These are phyloP conservation scores for Pogonocichla stellata DNA, from an alignment of 2,113 vertebrate genomes.

Conservation along the genomic window DNA sequence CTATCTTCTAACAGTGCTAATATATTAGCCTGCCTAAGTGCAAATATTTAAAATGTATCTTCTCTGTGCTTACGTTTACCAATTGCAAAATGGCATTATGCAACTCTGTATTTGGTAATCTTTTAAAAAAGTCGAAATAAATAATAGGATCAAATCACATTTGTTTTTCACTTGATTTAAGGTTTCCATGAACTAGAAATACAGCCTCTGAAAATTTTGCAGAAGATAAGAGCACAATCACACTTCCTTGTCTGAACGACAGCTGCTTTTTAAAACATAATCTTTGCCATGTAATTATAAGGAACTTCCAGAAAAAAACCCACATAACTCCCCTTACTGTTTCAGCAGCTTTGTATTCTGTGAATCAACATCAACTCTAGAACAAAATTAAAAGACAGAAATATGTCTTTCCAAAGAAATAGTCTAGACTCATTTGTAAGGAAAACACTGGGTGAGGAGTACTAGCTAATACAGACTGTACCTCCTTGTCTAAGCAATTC, in stretches of 20 bases:
- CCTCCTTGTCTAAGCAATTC: background rate
- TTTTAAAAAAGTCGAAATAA: conserved; percentile 30
- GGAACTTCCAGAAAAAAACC: background rate
- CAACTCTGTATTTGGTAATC: conserved; percentile 44
- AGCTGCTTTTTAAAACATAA: background rate
- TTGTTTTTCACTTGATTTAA: background rate
- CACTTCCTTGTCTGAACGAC: background rate
- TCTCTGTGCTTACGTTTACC: conserved; percentile 34
- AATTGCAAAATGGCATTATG: conserved; percentile 68
- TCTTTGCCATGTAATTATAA: background rate
- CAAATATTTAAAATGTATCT: conserved; percentile 69
- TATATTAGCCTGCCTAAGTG: conserved; percentile 17
- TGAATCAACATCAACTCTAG: background rate
- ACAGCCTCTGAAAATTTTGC: background rate
- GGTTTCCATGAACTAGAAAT: background rate
- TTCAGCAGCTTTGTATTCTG: background rate
- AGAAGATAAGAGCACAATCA: background rate
- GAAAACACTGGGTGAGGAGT: background rate
- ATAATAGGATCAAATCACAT: background rate
- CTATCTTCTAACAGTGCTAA: background rate
- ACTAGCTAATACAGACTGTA: background rate
- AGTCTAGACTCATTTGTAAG: background rate
- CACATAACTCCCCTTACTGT: background rate
- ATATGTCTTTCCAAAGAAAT: background rate
- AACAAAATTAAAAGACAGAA: background rate